Evolutionary conservation across 2,113 vertebrate species (phyloP), one percentile per base, ranked within the genome.

Genomic region (Onychostoma macrolepis): DNA sequence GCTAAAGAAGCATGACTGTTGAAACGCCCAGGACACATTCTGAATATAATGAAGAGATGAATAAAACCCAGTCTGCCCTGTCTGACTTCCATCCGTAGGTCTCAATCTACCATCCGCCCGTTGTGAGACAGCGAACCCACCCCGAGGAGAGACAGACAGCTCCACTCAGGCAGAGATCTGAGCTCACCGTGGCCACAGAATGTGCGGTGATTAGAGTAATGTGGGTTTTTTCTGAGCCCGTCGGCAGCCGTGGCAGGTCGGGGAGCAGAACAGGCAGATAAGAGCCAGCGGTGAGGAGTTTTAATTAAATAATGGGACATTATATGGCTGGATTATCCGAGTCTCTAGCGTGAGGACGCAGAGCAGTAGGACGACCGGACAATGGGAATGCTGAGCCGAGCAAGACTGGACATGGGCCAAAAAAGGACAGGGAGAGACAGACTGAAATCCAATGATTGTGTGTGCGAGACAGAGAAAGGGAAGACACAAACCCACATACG

Each of bases 291-390:
- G 58, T 85, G 78, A 79, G 85, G 82, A 85, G 85, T 91, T 88
- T 89, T 91, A 94, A 94, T 95, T 93, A 93, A 94, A 94, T 93
- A 94, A 92, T 71, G 67, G 88, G 90, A 89, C 92, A 91, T 93
- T 92, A 93, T 91, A 90, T 89, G 90, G 91, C 86, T 86, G 92
- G 94, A 94, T 95, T 95, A 94, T 92, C 88, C 89, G 74, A 92
- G 91, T 91, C 90, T 89, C 88, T 90, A 87, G 87, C 80, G 58
- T 89, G 86, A 91, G 86, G 89, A 61, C 63, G 67, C 74, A 48
- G 72, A 82, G 19, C 67, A 19, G 87, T 88, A 93, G 89, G 87
- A 86, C 69, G 86, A 89, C 88, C 90, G 88, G 92, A 91, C 92
- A 92, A 92, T 92, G 87, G 90, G 83, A 88, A 90, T 91, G 91